Percentiles rank a stretch among this genome's conserved stretches.
Evolutionary conservation across 2,113 vertebrate genomes (phyloP).

Genomic region (Tychaedon coryphoeus): DNA sequence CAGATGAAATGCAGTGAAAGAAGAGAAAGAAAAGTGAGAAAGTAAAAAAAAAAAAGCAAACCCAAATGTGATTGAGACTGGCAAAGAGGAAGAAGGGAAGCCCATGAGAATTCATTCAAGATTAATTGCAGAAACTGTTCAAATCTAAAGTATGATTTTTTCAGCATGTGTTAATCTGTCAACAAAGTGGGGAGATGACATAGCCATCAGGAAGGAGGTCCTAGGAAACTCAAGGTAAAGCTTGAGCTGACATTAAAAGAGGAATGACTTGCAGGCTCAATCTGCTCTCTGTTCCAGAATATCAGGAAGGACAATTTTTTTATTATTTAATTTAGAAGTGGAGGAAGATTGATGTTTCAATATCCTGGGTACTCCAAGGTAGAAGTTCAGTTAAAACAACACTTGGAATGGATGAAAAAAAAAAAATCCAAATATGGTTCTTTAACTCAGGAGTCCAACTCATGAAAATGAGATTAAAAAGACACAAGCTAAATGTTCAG

Average conservation of each 20-base stretch:
- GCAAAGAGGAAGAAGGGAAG: not conserved
- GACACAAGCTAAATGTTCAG: not conserved
- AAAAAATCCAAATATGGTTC: not conserved
- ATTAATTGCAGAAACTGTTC: not conserved
- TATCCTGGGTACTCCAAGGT: not conserved
- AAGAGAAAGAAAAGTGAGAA: not conserved
- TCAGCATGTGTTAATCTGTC: not conserved
- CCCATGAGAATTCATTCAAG: not conserved
- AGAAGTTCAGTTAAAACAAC: not conserved
- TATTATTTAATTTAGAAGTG: not conserved
- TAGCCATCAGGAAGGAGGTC: not conserved
- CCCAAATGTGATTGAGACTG: not conserved
- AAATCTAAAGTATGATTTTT: not conserved
- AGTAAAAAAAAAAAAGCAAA: not conserved
- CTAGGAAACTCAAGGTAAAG: not conserved
- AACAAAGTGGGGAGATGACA: not conserved
- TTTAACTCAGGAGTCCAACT: not conserved
- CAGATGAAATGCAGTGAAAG: not conserved
- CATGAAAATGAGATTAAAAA: not conserved
- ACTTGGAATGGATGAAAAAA: not conserved
- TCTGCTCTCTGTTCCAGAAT: not conserved
- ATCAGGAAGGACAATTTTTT: not conserved
- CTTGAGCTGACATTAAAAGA: not conserved
- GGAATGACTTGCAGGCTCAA: not conserved
- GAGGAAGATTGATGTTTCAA: not conserved